Evolutionary conservation across 1,140 invertebrate genomes (phyloP).

Genomic region (Papilio polyxenes): DNA sequence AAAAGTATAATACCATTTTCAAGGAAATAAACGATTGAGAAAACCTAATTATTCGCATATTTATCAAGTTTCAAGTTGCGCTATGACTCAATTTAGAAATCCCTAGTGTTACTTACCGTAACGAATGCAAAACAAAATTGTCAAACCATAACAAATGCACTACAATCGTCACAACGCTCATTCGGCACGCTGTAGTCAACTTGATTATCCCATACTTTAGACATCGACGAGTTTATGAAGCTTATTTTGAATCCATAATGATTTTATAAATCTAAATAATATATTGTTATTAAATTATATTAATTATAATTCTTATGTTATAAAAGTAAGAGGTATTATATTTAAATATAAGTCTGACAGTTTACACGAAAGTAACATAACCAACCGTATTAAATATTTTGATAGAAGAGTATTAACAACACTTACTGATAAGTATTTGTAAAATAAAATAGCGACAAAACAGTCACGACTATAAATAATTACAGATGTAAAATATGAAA

Average conservation of each 20-base stretch:
- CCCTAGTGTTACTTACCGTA: background rate
- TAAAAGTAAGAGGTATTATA: no score
- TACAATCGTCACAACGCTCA: background rate
- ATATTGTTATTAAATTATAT: no score
- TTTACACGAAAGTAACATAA: no score
- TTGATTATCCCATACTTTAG: constrained; percentile 47
- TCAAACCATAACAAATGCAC: constrained; percentile 28
- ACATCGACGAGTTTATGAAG: constrained; percentile 53
- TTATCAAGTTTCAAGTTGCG: background rate
- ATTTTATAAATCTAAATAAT: no score
- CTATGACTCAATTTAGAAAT: constrained; percentile 32
- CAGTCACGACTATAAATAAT: no score
- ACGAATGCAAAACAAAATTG: constrained; percentile 24
- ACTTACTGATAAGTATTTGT: no score
- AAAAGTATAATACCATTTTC: background rate
- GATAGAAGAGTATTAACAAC: no score
- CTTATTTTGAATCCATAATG: background rate
- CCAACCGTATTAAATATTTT: no score
- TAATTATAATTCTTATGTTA: no score
- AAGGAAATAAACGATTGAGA: background rate
- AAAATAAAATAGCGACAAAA: no score
- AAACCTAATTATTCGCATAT: constrained; percentile 23
- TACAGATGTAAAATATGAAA: background rate
- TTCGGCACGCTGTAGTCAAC: background rate
- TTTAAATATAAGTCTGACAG: no score